A percentile compares a stretch with the other conserved stretches of the same genome.
Evolutionary conservation across 2,113 vertebrate species (phyloP).

Genomic region (Sphaerodactylus townsendi): DNA sequence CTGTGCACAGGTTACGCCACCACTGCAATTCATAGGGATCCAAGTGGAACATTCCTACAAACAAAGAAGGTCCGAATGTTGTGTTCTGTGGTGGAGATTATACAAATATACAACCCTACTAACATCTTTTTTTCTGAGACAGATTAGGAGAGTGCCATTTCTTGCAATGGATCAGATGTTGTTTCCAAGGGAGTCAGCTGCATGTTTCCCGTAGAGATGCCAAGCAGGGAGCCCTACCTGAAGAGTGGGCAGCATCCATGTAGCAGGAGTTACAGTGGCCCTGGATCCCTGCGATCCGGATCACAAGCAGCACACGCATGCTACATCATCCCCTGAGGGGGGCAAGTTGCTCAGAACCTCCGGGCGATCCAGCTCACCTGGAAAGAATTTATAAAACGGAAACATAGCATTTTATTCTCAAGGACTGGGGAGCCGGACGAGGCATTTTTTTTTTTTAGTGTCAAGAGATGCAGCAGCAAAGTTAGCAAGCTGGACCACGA

Average conservation of each 20-base stretch:
- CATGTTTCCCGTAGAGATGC: background rate
- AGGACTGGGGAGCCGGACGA: background rate
- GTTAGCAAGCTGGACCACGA: too few species aligned
- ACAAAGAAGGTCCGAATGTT: too few species aligned
- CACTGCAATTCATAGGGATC: too few species aligned
- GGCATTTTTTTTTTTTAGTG: too few species aligned
- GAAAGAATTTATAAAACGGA: too few species aligned
- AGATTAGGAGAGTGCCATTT: too few species aligned
- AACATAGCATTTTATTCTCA: too few species aligned
- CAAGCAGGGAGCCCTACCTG: constrained; percentile 68
- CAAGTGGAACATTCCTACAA: too few species aligned
- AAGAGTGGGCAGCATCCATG: constrained; percentile 89
- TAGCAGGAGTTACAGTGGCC: constrained; percentile 93
- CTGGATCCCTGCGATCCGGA: constrained; percentile 87
- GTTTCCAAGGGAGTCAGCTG: background rate
- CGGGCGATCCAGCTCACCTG: constrained; percentile 41
- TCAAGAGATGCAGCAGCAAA: background rate
- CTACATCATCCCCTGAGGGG: constrained; percentile 73
- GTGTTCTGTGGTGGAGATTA: too few species aligned
- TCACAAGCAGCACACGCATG: constrained; percentile 73
- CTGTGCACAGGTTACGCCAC: too few species aligned
- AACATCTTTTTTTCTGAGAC: too few species aligned
- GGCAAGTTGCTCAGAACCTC: constrained; percentile 60
- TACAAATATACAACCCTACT: too few species aligned
- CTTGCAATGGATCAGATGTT: background rate